Base-by-base conservation (phyloP, 2,888 invertebrate species). In the Drosophila siamana region DNA sequence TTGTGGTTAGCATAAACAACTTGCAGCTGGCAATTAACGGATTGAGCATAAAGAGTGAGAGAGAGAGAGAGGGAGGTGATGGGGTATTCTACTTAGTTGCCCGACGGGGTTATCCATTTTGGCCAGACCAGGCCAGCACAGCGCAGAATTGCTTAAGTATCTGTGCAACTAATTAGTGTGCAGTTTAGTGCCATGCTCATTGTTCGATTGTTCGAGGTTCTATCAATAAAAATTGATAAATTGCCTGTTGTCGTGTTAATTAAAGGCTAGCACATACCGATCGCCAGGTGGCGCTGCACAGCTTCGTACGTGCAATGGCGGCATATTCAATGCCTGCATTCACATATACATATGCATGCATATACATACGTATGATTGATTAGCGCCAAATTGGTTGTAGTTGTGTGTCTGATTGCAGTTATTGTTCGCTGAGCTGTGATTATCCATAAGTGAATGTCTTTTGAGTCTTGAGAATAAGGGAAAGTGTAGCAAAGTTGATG, bases 211-310 rank as follows among this genome's bases (percentile, higher is more conserved):
- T n/a, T 55, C 30, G 56, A 56, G 50, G 30, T 57, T 56, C 46
- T 40, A 46, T 59, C 61, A 56, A 61, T 69, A 63, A 30, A 44
- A 57, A 68, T 84, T 84, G 75, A 86, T 80, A 80, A 80, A 88
- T 86, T 78, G 75, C 61, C 59, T 13, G 66, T 74, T 78, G 69
- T 71, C 63, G 72, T 72, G 67, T 74, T 78, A 80, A 83, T 81
- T 79, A 81, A 73, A 82, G 86, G 69, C 70, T 46, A 60, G 50
- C 69, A 57, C 33, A 69, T 36, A 43, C 61, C 68, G 69, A 57
- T 41, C 79, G 33, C 28, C 87, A 84, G 86, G 69, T 81, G 85
- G 86, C 78, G 82, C 69, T 78, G 61, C 33, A 54, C 15, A 36
- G 15, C 47, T 19, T 19, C 2, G 2, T 63, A 36, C 36, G 55